Evolutionary conservation across 2,888 invertebrate genomes (phyloP), one percentile per base, ranked within the genome.

Genomic region (Coenonympha arcania): DNA sequence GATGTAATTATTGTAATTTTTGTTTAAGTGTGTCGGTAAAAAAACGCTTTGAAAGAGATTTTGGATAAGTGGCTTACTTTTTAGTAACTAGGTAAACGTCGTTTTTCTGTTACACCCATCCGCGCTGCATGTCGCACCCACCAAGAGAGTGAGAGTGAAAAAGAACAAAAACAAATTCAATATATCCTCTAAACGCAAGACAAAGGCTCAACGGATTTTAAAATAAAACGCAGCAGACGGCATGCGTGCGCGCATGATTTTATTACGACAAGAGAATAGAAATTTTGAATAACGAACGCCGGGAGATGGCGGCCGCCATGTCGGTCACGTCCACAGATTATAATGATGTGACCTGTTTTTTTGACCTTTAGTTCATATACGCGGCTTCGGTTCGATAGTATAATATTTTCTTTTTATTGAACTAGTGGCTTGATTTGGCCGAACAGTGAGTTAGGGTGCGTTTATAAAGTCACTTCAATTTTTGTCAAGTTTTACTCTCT

Each of bases 301-400:
- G 64, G 69, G 72, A 69, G 72, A 74, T 71, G 69, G 70, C 63
- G 64, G 63, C 62, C 62, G 72, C 74, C 71, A 75, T 79, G 74
- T 76, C 66, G 77, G 80, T 83, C 84, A 84, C 81, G 83, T 61
- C 64, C 60, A 71, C 72, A 73, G 75, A 81, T 78, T 76, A 80
- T 79, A 77, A 77, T 78, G 74, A 76, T 71, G 72, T 82, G 85
- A 85, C n/a, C n/a, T n/a, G n/a, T n/a, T n/a, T n/a, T n/a, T n/a
- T n/a, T n/a, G n/a, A n/a, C 84, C 84, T 84, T 82, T 81, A 69
- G 66, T 69, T 70, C 66, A 66, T 66, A 76, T 75, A 71, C 74
- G 73, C 69, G 74, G 63, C 58, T 58, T 57, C 52, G 61, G 76
- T 78, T 79, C 78, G 77, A 76, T 79, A 71, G 68, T 68, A 40